These are phyloP conservation scores for Stichopus horrens DNA, from an alignment of 53 echinoderm and acorn worm species.

Conservation along the genomic window DNA sequence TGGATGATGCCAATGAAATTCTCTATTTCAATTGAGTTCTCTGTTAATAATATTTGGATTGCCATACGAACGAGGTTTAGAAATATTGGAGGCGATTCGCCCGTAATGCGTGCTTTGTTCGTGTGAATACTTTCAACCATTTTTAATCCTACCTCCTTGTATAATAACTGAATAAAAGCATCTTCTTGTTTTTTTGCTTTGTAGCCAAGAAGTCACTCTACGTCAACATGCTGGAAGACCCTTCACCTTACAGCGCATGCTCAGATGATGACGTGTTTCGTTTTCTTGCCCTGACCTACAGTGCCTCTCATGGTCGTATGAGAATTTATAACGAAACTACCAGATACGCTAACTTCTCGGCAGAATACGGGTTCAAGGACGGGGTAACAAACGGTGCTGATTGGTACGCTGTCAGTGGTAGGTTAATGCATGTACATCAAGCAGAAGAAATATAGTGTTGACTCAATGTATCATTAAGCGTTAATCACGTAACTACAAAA, in stretches of 20 bases:
- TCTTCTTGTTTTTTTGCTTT: not conserved
- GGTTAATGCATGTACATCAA: not conserved
- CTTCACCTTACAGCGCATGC: conserved; percentile 61
- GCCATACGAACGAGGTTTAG: no score
- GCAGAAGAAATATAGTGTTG: not conserved
- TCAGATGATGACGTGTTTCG: conserved; percentile 85
- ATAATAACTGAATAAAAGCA: no score
- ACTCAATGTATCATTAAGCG: no score
- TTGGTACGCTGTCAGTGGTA: conserved; percentile 84
- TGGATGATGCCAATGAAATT: no score
- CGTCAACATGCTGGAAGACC: not conserved
- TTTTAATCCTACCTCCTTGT: no score
- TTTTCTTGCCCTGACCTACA: conserved; percentile 70
- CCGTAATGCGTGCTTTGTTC: no score
- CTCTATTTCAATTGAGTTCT: no score
- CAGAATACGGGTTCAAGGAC: conserved; percentile 65
- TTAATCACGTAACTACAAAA: no score
- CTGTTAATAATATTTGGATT: no score
- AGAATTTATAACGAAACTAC: conserved; percentile 58
- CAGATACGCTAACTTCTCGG: conserved; percentile 47
- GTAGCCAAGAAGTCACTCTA: not conserved
- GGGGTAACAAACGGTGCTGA: conserved; percentile 94
- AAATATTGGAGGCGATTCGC: no score
- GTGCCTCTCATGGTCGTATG: conserved; percentile 77
- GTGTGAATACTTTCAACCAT: no score